Conservation (phyloP, 30 jellyfish, hydroid and myxozoan genomes). For the Nemopilema nomurai region DNA sequence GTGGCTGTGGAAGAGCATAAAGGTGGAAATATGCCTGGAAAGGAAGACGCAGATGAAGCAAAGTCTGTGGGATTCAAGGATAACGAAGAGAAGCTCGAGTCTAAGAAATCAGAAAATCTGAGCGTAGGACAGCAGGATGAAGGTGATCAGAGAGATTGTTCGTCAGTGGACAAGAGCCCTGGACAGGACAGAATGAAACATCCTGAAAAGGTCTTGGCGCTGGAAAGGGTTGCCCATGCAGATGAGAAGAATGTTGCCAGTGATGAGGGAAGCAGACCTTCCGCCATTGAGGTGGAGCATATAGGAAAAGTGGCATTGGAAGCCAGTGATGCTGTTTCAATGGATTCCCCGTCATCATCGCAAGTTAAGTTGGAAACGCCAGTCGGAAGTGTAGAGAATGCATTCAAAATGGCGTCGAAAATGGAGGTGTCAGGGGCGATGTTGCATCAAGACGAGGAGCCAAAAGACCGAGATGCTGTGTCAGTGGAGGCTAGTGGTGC, state of each 20-base stretch:
- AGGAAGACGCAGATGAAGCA: background rate
- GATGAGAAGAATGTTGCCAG: background rate
- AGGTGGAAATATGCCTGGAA: background rate
- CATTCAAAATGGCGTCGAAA: background rate
- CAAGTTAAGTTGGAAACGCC: conserved; percentile 21
- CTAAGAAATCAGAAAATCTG: background rate
- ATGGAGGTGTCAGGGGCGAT: background rate
- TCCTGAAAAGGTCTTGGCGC: background rate
- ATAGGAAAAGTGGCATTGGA: conserved; percentile 20
- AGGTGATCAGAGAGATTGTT: background rate
- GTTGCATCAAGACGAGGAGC: conserved; percentile 3
- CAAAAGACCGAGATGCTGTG: background rate
- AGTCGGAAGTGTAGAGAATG: background rate
- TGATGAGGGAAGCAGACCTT: background rate
- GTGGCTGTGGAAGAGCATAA: conserved; percentile 1
- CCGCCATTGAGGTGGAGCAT: background rate
- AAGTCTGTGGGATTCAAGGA: background rate
- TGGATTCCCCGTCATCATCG: conserved; percentile 51
- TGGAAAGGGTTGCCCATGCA: background rate
- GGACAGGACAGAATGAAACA: background rate
- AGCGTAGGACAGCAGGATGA: background rate
- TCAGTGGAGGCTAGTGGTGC: background rate
- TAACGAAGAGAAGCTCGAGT: background rate
- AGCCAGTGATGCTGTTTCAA: conserved; percentile 54
- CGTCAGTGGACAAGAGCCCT: background rate